phyloP scores from a whole-genome alignment of 2,113 vertebrate genomes.

The Telmatochromis sp. region DNA sequence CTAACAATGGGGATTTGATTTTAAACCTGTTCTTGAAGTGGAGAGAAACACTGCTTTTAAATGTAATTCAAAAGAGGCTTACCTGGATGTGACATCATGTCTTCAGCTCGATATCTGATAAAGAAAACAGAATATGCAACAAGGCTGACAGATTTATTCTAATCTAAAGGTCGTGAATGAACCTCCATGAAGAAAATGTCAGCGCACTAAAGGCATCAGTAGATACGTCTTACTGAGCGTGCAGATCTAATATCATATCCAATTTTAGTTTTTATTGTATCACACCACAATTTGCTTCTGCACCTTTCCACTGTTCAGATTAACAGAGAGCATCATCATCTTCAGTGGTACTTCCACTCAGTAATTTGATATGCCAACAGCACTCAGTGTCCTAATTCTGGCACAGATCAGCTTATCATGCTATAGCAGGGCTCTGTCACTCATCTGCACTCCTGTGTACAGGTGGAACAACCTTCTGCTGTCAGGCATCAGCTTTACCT shows the following conservation, averaged over 20 bases:
- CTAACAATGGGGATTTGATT: background rate
- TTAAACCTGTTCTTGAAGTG: background rate
- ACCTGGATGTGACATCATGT: background rate
- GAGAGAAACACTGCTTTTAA: background rate
- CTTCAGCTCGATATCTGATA: background rate
- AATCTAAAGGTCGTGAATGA: background rate
- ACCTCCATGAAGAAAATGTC: background rate
- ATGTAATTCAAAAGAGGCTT: background rate
- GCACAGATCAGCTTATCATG: background rate
- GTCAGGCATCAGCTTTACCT: background rate
- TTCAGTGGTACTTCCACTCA: background rate
- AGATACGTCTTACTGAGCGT: background rate
- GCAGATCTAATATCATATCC: background rate
- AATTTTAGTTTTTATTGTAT: background rate
- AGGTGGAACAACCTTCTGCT: background rate
- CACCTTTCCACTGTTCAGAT: background rate
- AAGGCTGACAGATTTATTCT: background rate
- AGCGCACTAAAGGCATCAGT: background rate
- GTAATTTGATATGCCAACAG: background rate
- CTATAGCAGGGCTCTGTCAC: background rate
- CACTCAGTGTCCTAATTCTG: background rate
- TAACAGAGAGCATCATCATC: background rate
- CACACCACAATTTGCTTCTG: background rate
- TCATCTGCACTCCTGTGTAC: background rate
- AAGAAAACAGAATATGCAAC: background rate